These are phyloP conservation scores for Catharus ustulatus DNA, from an alignment of 2,797 vertebrate genomes.

Conservation along the genomic window DNA sequence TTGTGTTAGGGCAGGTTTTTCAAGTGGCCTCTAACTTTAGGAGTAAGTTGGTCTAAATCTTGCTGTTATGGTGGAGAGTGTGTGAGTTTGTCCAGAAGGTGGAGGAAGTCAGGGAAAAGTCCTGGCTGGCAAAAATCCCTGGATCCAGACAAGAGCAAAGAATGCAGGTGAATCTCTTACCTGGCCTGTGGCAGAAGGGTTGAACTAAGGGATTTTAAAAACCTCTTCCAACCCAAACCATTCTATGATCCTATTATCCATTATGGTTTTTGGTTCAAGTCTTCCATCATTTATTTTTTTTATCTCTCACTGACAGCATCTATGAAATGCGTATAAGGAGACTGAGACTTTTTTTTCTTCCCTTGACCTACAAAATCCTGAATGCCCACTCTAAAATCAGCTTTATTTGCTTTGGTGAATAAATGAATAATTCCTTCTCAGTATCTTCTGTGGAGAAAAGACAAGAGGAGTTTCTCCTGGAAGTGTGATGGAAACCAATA, in stretches of 20 bases:
- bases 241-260: neutral
- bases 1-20: constrained; percentile 39
- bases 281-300: neutral
- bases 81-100: neutral
- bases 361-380: neutral
- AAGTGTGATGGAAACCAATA: neutral
- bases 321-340: neutral
- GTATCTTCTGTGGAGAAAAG: neutral
- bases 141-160: neutral
- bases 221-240: neutral
- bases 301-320: neutral
- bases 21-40: constrained; percentile 36
- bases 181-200: neutral
- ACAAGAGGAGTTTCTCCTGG: neutral
- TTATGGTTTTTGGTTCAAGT: neutral
- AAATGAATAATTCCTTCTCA: neutral
- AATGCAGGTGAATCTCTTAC: neutral
- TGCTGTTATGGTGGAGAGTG: neutral
- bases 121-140: neutral
- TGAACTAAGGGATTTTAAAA: neutral
- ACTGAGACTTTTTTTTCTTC: neutral
- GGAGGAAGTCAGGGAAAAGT: neutral
- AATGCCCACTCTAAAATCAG: neutral
- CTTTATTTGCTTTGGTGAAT: neutral
- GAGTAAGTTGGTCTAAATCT: constrained; percentile 21